phyloP scores from a whole-genome alignment of 2,797 vertebrate genomes.

The Cichlasoma orientale region DNA sequence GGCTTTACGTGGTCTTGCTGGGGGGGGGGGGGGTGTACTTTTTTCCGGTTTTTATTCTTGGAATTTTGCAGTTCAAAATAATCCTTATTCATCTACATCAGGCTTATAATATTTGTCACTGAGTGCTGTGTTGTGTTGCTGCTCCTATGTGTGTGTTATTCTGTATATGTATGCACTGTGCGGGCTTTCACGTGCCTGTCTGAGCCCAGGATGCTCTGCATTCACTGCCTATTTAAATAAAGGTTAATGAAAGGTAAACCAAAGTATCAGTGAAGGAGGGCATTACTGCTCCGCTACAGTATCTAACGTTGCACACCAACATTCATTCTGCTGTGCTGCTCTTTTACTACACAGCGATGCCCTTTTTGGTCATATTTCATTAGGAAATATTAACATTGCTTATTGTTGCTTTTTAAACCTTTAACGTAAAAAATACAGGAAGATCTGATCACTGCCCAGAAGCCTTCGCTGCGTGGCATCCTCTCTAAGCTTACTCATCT shows the following conservation, averaged over 20 bases:
- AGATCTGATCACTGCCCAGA: not conserved
- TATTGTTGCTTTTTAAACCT: no score
- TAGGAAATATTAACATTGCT: no score
- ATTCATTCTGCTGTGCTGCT: not conserved
- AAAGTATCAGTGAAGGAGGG: not conserved
- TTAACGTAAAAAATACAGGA: not conserved
- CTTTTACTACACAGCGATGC: not conserved
- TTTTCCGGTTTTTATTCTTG: no score
- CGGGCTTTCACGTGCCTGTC: not conserved
- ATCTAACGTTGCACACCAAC: no score
- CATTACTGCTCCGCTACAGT: not conserved
- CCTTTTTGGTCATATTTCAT: not conserved
- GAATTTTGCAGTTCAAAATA: not conserved
- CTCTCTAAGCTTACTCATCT: slow-evolving; percentile 39
- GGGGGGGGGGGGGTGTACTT: no score
- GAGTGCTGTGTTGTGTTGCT: not conserved
- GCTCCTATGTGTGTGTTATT: no score
- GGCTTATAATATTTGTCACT: no score
- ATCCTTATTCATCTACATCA: not conserved
- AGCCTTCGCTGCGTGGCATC: slow-evolving; percentile 2
- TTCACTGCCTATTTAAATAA: not conserved
- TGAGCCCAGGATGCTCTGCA: not conserved
- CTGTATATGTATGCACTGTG: no score
- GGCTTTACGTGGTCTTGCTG: not conserved
- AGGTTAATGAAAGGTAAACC: not conserved